Evolutionary conservation across 2,113 vertebrate genomes (phyloP), one percentile per base, ranked within the genome.

Genomic region (Ailuropoda melanoleuca): DNA sequence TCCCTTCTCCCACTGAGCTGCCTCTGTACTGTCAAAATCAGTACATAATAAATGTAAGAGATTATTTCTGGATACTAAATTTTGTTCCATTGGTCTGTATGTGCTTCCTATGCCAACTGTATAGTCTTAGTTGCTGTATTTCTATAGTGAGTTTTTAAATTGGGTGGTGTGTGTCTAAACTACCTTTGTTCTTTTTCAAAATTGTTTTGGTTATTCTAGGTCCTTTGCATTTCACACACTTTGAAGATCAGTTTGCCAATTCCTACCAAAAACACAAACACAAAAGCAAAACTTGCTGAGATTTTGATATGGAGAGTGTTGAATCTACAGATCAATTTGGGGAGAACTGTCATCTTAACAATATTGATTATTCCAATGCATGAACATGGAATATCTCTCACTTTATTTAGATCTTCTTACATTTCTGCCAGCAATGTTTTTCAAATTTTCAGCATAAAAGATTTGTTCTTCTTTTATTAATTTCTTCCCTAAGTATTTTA

Each of bases 121-220:
- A 39, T 0, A 90, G 72, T 43, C 37, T 83, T 91, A 78, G 46
- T 55, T 80, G n/a, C 14, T 78, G 3, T 58, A 68, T 7, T 17
- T 77, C 64, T 81, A 70, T 53, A n/a, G 13, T 72, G 48, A 95
- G 55, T 26, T 80, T 85, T 34, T 31, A 88, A 93, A 64, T 66
- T 85, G 77, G 8, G 55, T 50, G 31, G 58, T 34, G 17, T 46
- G 39, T 26, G 23, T 74, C 72, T 43, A 43, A 46, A 26, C 34
- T 55, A 90, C 48, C n/a, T 88, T 92, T 23, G 53, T 72, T 62
- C 68, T 64, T 74, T 84, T 88, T 87, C 74, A 93, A 88, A 84
- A 53, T 37, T 48, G 29, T 78, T 87, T 72, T 83, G 68, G 12
- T 17, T 72, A 10, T 80, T 43, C 18, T 34, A 75, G 29, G 50